Evolutionary conservation across 2,113 vertebrate species (phyloP).

Genomic region (Pygoscelis antarcticus): DNA sequence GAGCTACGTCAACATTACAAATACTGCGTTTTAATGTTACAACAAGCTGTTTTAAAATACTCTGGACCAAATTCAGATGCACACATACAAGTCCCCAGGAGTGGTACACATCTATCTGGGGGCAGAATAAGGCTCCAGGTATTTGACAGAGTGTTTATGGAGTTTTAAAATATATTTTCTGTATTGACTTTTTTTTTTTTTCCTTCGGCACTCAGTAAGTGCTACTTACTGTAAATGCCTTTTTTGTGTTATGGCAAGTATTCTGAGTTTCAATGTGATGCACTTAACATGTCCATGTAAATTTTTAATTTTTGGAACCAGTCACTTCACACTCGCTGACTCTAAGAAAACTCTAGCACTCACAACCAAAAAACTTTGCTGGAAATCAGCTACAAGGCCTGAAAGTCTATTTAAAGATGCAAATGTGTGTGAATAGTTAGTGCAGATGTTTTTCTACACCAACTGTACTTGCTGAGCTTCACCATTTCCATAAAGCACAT

Average conservation of each 20-base stretch:
- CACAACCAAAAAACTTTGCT: constrained; percentile 43
- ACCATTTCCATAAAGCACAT: constrained; percentile 85
- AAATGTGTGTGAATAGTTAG: constrained; percentile 75
- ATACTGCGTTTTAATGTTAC: background rate
- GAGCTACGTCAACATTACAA: background rate
- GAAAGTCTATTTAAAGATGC: constrained; percentile 79
- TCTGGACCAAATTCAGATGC: constrained; percentile 1
- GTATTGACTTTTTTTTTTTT: background rate
- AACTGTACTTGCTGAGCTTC: constrained; percentile 78
- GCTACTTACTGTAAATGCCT: constrained; percentile 73
- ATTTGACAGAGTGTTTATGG: background rate
- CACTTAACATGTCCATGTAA: constrained; percentile 72
- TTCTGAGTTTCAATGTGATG: constrained; percentile 71
- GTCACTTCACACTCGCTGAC: constrained; percentile 66
- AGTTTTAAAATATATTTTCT: constrained; percentile 46
- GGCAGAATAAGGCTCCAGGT: background rate
- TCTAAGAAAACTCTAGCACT: constrained; percentile 55
- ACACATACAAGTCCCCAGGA: background rate
- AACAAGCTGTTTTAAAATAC: constrained; percentile 32
- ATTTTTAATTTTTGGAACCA: constrained; percentile 80
- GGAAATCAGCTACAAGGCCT: constrained; percentile 61
- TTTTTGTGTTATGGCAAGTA: constrained; percentile 72
- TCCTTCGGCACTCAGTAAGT: constrained; percentile 48
- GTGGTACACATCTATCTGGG: background rate
- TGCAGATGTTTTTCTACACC: constrained; percentile 78